phyloP scores from a whole-genome alignment of 2,888 invertebrate species.

The Ferrisia virgata region DNA sequence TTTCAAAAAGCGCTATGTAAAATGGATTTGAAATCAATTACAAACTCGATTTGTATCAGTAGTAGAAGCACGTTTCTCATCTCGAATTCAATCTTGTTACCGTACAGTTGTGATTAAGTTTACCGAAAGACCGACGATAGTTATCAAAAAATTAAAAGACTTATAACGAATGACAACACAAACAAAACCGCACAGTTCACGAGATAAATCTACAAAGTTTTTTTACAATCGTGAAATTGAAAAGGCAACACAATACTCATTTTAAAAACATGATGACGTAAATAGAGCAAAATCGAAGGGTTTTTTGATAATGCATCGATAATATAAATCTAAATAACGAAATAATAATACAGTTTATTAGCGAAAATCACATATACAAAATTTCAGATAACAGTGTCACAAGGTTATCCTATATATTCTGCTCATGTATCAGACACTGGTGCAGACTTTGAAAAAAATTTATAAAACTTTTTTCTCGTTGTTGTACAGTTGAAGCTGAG shows the following conservation, averaged over 20 bases:
- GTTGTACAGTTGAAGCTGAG: not conserved
- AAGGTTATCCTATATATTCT: slow-evolving; percentile 22
- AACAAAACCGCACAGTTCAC: not conserved
- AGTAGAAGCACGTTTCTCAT: not conserved
- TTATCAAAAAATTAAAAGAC: not conserved
- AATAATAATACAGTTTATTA: slow-evolving; percentile 8
- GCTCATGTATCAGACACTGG: too few relatives aligned
- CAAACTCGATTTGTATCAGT: not conserved
- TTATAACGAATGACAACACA: not conserved
- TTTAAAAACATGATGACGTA: slow-evolving; percentile 19
- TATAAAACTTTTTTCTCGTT: not conserved
- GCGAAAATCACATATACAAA: slow-evolving; percentile 9
- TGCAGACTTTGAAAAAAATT: not conserved
- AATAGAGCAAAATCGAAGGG: slow-evolving; percentile 23
- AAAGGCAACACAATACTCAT: not conserved
- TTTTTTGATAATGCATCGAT: not conserved
- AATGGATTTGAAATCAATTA: not conserved
- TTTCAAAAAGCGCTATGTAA: too few relatives aligned
- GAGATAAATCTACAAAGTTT: not conserved
- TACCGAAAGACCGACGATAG: not conserved
- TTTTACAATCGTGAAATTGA: not conserved
- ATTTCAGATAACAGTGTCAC: slow-evolving; percentile 25
- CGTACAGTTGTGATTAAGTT: not conserved
- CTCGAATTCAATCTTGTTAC: not conserved
- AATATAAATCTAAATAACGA: not conserved